Evolutionary conservation across 2,888 invertebrate genomes (phyloP).

Genomic region (Hypercompe scribonia): DNA sequence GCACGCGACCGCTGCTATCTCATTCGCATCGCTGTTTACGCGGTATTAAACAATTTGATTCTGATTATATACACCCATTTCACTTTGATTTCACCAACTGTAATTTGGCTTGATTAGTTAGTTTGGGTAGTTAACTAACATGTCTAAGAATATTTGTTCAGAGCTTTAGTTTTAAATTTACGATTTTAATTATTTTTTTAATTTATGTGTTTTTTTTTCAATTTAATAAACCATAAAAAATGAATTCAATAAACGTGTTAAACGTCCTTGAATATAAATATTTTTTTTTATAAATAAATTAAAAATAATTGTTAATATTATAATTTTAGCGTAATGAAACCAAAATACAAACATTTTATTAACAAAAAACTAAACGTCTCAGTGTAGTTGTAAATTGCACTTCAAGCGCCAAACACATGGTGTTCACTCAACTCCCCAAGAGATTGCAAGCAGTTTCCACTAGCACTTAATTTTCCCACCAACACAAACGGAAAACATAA

Average conservation of each 20-base stretch:
- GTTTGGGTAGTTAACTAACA: background rate
- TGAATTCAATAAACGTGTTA: too few relatives aligned
- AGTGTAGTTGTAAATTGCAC: slow-evolving; percentile 61
- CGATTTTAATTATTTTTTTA: background rate
- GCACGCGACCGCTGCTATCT: slow-evolving; percentile 79
- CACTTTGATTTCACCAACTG: slow-evolving; percentile 63
- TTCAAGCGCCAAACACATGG: slow-evolving; percentile 64
- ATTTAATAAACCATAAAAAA: too few relatives aligned
- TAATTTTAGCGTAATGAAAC: background rate
- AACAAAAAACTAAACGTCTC: slow-evolving; percentile 15
- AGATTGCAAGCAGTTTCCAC: slow-evolving; percentile 79
- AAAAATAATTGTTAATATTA: too few relatives aligned
- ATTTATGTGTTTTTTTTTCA: too few relatives aligned
- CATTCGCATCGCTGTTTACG: slow-evolving; percentile 80
- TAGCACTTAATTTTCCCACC: slow-evolving; percentile 82
- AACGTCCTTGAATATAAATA: background rate
- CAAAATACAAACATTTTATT: background rate
- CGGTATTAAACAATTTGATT: slow-evolving; percentile 82
- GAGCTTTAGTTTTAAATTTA: background rate
- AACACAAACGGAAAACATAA: slow-evolving; percentile 87
- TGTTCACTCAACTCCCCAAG: slow-evolving; percentile 67
- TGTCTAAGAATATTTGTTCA: background rate
- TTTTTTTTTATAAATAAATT: background rate
- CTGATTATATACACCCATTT: slow-evolving; percentile 74
- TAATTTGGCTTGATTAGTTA: slow-evolving; percentile 47